Evolutionary conservation across 2,113 vertebrate species (phyloP), one percentile per base, ranked within the genome.

Genomic region (Gila orcuttii): DNA sequence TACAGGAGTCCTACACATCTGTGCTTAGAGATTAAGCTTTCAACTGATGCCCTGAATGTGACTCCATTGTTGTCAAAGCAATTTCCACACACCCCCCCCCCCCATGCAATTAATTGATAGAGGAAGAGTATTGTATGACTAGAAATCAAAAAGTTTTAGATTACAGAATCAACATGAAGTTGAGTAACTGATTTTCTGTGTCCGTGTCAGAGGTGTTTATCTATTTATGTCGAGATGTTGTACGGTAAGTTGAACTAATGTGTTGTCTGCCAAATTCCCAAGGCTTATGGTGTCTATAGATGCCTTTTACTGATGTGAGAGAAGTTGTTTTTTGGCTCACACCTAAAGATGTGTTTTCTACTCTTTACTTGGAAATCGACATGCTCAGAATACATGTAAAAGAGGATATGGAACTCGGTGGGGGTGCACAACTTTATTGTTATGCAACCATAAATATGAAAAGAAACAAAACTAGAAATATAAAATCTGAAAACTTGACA

Each of bases 181-280:
- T 45, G 39, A 73, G 21, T 73, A 45, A 45, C 42, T 42, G 42
- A 42, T 42, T 42, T 42, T 42, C 39, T 42, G 36, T 73, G 36
- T 73, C 19, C 45, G 36, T 60, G 55, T 79, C 77, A 79, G 12
- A 71, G 31, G 19, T 36, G 45, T 25, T 69, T 55, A 12, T 66
- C 79, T 80, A 64, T 64, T 80, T 80, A 80, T 80, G 78, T 47
- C 13, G 36, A 64, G 71, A 45, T 79, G 77, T 60, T 79, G 21
- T 12, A 59, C 11, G n/a, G 13, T 21, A 60, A 60, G 77, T 39
- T n/a, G 36, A 79, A 42, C 55, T 39, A 60, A 59, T 79, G 33
- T 25, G 33, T 60, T 60, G 19, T 33, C 62, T 69, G 79, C 62
- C 45, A 69, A 33, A 33, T 68, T 69, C 62, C 15, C 62, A 82